Base-by-base conservation (phyloP, 2,888 invertebrate species). In the Formica aserva region DNA sequence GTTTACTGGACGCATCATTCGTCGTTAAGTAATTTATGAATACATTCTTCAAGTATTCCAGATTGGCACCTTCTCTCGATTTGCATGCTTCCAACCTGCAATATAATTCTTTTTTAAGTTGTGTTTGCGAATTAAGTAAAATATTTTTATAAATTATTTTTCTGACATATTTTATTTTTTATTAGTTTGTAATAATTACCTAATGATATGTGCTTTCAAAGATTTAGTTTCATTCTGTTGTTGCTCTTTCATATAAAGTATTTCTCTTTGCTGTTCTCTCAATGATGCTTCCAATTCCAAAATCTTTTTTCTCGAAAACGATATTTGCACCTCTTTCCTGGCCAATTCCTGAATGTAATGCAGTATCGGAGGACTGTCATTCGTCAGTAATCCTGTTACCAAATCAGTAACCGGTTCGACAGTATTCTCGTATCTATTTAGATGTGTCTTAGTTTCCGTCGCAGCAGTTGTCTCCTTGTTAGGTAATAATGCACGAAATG, bases 1-100 rank as follows among this genome's bases (percentile, higher is more conserved):
- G 96, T 83, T 97, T 96, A 0, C 97, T 97, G 2, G 96, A 96
- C 48, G 95, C 94, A 94, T 97, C 97, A 0, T 96, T 96, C 1
- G 97, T 97, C 82, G 97, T 95, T 48, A 98, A 95, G 93, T 97
- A 98, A 86, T 98, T 97, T 76, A 98, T 96, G 75, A 98, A 97
- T 5, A 98, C 98, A 95, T 98, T 98, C 94, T 98, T 98, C 82
- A 98, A 94, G 93, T 98, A 98, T 94, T 98, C 98, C 57, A 98
- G 95, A 95, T 98, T 98, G 0, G 98, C 98, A 9, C 97, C 97
- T 94, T 98, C 98, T 0, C 98, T 95, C 1, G 97, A 97, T 91
- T 97, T 97, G 89, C 96, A 97, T n/a, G 97, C 96, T 91, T 97
- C 96, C 83, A 97, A 94, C 91, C 97, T 97, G 94, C 63, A 72